These are phyloP conservation scores for Agelaius phoeniceus DNA, from an alignment of 2,113 vertebrate species.

Conservation along the genomic window DNA sequence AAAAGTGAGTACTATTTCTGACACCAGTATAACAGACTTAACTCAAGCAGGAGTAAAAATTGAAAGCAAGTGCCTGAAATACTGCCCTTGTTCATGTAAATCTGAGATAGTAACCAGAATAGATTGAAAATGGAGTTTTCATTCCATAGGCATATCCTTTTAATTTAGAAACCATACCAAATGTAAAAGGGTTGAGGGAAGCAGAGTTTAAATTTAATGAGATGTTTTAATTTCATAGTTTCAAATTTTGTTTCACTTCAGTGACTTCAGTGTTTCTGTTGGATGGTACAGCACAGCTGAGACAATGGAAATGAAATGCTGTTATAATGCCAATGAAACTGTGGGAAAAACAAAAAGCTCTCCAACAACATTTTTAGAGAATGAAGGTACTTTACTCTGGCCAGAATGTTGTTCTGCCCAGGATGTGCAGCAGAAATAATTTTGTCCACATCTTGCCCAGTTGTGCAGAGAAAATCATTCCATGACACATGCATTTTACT, in stretches of 20 bases:
- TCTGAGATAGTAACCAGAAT: neutral
- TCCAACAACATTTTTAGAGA: neutral
- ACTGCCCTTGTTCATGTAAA: neutral
- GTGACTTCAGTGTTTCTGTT: neutral
- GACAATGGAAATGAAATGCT: neutral
- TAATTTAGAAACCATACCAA: neutral
- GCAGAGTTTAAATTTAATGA: neutral
- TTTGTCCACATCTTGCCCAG: rapidly evolving
- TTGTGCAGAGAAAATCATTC: neutral
- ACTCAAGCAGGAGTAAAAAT: neutral
- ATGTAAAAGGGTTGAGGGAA: neutral
- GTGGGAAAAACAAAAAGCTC: neutral
- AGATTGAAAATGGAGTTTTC: slow-evolving; percentile 12
- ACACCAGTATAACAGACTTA: neutral
- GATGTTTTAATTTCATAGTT: neutral
- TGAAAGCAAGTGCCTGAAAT: neutral
- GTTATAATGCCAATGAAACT: neutral
- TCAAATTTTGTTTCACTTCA: neutral
- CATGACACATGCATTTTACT: neutral
- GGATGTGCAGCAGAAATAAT: neutral
- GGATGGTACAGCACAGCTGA: neutral
- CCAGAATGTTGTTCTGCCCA: neutral
- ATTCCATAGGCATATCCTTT: neutral
- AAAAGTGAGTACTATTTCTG: neutral
- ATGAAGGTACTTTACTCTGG: neutral